phyloP scores from a whole-genome alignment of 2,113 vertebrate species.

The Fregata magnificens region DNA sequence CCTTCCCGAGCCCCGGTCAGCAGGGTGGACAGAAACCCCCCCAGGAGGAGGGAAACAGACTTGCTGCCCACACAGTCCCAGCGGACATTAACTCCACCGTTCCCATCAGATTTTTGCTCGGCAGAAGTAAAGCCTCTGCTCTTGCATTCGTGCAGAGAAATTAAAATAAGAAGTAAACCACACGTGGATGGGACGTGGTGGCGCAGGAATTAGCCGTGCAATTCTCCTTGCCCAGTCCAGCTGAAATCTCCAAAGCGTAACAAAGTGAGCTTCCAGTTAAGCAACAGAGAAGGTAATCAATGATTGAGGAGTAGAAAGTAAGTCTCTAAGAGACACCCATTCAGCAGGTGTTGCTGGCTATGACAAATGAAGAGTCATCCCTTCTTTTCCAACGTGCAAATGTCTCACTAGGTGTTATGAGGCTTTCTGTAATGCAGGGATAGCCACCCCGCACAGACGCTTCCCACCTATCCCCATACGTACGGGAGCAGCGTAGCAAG shows the following conservation, averaged over 20 bases:
- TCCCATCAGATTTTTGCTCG: neutral
- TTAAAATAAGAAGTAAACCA: neutral
- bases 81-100: accelerated
- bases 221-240: neutral
- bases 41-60: neutral
- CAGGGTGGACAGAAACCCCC: neutral
- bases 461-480: neutral
- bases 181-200: neutral
- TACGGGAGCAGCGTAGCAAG: neutral
- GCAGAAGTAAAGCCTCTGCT: neutral
- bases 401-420: accelerated
- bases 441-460: neutral
- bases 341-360: neutral
- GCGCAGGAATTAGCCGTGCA: neutral
- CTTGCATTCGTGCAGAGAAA: neutral
- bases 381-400: neutral
- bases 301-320: neutral
- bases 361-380: neutral
- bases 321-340: neutral
- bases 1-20: accelerated
- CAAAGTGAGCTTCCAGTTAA: neutral
- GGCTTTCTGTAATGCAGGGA: neutral
- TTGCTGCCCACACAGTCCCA: neutral
- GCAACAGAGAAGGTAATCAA: neutral
- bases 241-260: neutral